These are phyloP conservation scores for Sebastes umbrosus DNA, from an alignment of 2,797 vertebrate genomes.

Conservation along the genomic window DNA sequence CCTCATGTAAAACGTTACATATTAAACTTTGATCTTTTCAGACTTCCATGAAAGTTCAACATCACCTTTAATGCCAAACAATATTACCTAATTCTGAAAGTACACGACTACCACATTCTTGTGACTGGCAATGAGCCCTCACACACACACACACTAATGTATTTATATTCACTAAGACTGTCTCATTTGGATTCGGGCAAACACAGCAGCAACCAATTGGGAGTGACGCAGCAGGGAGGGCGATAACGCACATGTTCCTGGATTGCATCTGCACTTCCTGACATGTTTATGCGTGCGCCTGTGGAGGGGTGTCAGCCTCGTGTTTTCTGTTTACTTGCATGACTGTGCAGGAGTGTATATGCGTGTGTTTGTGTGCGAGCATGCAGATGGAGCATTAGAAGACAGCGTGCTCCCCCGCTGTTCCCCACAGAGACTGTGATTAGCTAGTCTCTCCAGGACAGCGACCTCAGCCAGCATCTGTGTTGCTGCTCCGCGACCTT, in stretches of 20 bases:
- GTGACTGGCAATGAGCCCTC: not conserved
- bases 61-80: too few species aligned
- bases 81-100: not conserved
- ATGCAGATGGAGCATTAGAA: constrained; percentile 39
- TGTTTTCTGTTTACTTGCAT: constrained; percentile 5
- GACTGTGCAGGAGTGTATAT: not conserved
- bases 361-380: constrained; percentile 11
- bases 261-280: constrained; percentile 14
- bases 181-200: constrained; percentile 22
- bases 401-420: constrained; percentile 57
- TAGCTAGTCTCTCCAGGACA: constrained; percentile 71
- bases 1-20: too few species aligned
- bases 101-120: not conserved
- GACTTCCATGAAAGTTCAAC: too few species aligned
- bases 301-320: constrained; percentile 19
- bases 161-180: not conserved
- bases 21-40: too few species aligned
- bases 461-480: constrained; percentile 67
- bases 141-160: not conserved
- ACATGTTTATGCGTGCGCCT: constrained; percentile 34
- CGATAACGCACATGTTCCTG: constrained; percentile 21
- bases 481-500: constrained; percentile 43
- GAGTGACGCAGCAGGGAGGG: constrained; percentile 24
- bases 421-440: constrained; percentile 68
- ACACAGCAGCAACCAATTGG: constrained; percentile 20